These are phyloP conservation scores for Misgurnus mizolepis DNA, from an alignment of 2,113 vertebrate genomes.

Conservation along the genomic window DNA sequence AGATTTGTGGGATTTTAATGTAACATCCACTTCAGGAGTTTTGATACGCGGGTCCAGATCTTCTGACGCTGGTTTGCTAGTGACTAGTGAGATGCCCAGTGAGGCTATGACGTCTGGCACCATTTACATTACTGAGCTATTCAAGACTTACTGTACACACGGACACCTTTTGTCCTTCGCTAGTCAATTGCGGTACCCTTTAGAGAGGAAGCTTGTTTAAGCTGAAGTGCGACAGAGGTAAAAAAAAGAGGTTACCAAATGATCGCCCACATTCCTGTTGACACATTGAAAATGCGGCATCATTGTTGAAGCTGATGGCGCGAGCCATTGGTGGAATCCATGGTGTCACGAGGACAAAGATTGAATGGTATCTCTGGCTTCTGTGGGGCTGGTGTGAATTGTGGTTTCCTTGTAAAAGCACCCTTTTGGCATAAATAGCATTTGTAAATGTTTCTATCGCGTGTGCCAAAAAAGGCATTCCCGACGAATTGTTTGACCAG, in stretches of 20 bases:
- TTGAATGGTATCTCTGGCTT: conserved; percentile 29
- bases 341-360: conserved; percentile 53
- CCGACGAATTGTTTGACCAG: conserved; percentile 42
- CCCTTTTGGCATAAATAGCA: conserved; percentile 40
- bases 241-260: not conserved
- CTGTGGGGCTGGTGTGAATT: conserved; percentile 39
- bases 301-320: conserved; percentile 45
- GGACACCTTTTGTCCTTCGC: conserved; percentile 54
- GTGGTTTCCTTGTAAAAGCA: conserved; percentile 50
- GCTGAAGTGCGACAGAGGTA: conserved; percentile 15
- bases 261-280: conserved; percentile 61
- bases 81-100: conserved; percentile 18
- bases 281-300: conserved; percentile 60
- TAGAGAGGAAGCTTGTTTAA: conserved; percentile 27
- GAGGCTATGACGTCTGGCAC: conserved; percentile 6
- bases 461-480: conserved; percentile 24
- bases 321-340: conserved; percentile 56
- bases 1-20: too few species aligned
- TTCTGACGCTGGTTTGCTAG: not conserved
- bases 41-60: not conserved
- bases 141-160: conserved; percentile 47
- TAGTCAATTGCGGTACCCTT: conserved; percentile 8
- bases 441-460: conserved; percentile 43
- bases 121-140: conserved; percentile 41
- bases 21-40: not conserved